These are phyloP conservation scores for Platygyra sinensis DNA, from an alignment of 64 coral and sea anemone genomes.

Conservation along the genomic window DNA sequence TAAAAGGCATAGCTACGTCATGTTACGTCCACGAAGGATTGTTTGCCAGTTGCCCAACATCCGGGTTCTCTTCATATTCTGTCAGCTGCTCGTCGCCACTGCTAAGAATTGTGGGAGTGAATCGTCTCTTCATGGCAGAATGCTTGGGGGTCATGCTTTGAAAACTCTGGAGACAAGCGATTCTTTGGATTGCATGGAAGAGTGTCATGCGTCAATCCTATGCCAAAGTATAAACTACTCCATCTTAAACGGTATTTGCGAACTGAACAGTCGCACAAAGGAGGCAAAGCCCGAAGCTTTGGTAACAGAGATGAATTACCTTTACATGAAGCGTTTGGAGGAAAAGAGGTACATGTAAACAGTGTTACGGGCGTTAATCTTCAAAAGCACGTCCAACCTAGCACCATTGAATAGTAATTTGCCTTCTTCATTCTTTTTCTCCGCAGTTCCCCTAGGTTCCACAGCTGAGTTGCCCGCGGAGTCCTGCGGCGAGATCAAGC, in stretches of 20 bases:
- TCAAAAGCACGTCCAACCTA: background rate
- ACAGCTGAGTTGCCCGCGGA: constrained; percentile 4
- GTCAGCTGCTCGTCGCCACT: background rate
- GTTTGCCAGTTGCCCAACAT: background rate
- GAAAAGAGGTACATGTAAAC: background rate
- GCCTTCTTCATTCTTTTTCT: background rate
- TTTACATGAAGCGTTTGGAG: background rate
- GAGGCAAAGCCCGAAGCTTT: constrained; percentile 10
- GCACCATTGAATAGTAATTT: background rate
- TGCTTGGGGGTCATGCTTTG: constrained; percentile 16
- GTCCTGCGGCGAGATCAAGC: constrained; percentile 10
- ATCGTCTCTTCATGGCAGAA: constrained; percentile 13
- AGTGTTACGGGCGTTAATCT: background rate
- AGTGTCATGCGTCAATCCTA: background rate
- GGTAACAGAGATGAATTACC: background rate
- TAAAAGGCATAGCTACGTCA: too few relatives aligned
- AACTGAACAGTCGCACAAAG: background rate
- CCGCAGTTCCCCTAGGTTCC: constrained; percentile 10
- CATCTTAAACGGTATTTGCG: background rate
- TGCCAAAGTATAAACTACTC: constrained; percentile 28
- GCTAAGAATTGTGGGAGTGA: background rate
- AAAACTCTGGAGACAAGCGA: background rate
- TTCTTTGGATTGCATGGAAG: background rate
- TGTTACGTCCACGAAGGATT: background rate
- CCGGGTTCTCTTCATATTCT: background rate